Evolutionary conservation across 1,140 invertebrate species (phyloP), one percentile per base, ranked within the genome.

Genomic region (Heliconius hermathena): DNA sequence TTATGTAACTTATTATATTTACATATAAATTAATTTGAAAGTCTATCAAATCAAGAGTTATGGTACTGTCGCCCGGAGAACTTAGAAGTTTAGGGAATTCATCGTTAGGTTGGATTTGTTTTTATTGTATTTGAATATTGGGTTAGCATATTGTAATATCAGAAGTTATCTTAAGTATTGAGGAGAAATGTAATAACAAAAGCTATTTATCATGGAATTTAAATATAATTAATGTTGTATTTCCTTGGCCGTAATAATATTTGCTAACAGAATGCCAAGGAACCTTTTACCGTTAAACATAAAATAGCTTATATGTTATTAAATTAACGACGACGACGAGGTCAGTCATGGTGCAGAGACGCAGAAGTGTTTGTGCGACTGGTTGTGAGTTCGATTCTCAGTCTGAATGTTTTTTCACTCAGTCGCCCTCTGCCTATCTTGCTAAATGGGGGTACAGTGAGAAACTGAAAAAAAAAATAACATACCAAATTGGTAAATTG

Each of bases 131-230:
- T 66, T 66, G 60, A 66, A 66, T 66, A 66, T 66, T 66, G 22
- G 60, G 60, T 29, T 66, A 66, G 60, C 60, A 29, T 66, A 66
- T 73, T 46, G 36, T 18, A 73, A 73, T 46, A 73, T 46, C n/a
- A 9, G 36, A 38, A 46, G n/a, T 46, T 73, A 22, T 73, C 72
- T 26, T 73, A 49, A 73, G 49, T 46, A 18, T 49, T 22, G 46
- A 73, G 38, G 22, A 16, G n/a, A 38, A 46, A 46, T 38, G 9
- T 0, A 66, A 66, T 66, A 29, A 29, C 3, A 66, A 66, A 16
- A 3, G 11, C 22, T 29, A 9, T 66, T 66, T n/a, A 60, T n/a
- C 22, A 13, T 11, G 57, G n/a, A 60, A 60, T 26, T 60, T 60
- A 22, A 60, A 22, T 60, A 9, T 22, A 60, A 60, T 60, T 22